phyloP scores from a whole-genome alignment of 2,797 vertebrate species.

The Choloepus didactylus region DNA sequence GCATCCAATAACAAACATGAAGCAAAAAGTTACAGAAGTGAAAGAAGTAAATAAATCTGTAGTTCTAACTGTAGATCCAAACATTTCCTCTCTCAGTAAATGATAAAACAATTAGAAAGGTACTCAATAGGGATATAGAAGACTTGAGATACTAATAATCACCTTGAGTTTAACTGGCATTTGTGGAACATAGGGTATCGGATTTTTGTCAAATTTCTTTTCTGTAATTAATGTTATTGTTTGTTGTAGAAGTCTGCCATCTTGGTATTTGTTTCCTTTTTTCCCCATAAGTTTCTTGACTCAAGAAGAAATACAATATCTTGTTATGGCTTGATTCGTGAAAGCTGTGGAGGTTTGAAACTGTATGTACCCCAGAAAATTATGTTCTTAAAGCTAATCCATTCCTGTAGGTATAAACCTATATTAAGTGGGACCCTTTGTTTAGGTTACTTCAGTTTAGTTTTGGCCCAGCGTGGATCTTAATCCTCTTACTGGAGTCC shows the following conservation, averaged over 20 bases:
- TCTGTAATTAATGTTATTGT: not conserved
- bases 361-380: too few species aligned
- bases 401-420: too few species aligned
- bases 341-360: too few species aligned
- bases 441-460: too few species aligned
- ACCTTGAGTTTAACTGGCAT: not conserved
- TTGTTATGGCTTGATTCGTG: not conserved
- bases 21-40: not conserved
- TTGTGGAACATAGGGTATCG: not conserved
- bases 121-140: not conserved
- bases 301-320: not conserved
- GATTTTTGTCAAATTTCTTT: not conserved
- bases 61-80: not conserved
- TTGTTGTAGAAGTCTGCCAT: not conserved
- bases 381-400: too few species aligned
- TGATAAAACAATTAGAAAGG: not conserved
- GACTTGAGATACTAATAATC: not conserved
- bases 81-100: not conserved
- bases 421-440: too few species aligned
- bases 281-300: not conserved
- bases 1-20: not conserved
- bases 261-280: not conserved
- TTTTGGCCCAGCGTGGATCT: too few species aligned
- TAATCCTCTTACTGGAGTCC: too few species aligned
- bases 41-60: not conserved